These are phyloP conservation scores for Trididemnum nubilum DNA, from an alignment of 23 tunicate genomes.

Conservation along the genomic window DNA sequence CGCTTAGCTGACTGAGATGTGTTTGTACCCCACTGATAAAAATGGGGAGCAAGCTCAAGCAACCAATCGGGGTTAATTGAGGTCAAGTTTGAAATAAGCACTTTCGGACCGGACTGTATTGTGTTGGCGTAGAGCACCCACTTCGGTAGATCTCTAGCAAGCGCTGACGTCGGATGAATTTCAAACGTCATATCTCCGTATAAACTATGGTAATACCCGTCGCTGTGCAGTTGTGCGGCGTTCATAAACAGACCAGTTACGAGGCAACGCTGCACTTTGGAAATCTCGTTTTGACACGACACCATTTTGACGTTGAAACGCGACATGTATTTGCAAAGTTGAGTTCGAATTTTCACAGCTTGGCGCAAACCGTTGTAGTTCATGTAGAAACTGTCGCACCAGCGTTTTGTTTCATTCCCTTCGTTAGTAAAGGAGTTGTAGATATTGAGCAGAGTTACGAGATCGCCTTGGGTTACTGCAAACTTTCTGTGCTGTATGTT, in stretches of 20 bases:
- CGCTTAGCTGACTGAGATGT: neutral
- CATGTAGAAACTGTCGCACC: slow-evolving; percentile 63
- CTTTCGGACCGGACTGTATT: slow-evolving; percentile 48
- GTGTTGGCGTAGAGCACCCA: slow-evolving; percentile 71
- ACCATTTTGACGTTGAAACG: slow-evolving; percentile 49
- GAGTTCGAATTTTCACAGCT: slow-evolving; percentile 59
- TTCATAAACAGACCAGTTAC: slow-evolving; percentile 81
- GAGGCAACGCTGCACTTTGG: slow-evolving; percentile 61
- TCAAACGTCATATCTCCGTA: slow-evolving; percentile 32
- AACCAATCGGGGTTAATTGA: slow-evolving; percentile 90
- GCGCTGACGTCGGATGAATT: slow-evolving; percentile 82
- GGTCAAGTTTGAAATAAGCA: slow-evolving; percentile 64
- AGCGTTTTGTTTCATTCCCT: slow-evolving; percentile 68
- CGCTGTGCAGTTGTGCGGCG: slow-evolving; percentile 72
- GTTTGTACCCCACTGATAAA: slow-evolving; percentile 42
- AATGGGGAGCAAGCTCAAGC: slow-evolving; percentile 82
- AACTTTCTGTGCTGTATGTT: slow-evolving; percentile 76
- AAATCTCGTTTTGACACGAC: slow-evolving; percentile 53
- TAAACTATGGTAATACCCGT: slow-evolving; percentile 72
- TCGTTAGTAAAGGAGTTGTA: slow-evolving; percentile 72
- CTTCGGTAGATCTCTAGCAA: slow-evolving; percentile 61
- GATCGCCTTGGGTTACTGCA: slow-evolving; percentile 84
- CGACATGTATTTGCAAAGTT: slow-evolving; percentile 57
- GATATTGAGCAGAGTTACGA: slow-evolving; percentile 70
- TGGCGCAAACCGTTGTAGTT: slow-evolving; percentile 61